Percentiles rank a stretch among this genome's conserved stretches.
Evolutionary conservation across 2,113 vertebrate genomes (phyloP).

Genomic region (Apodemus sylvaticus): DNA sequence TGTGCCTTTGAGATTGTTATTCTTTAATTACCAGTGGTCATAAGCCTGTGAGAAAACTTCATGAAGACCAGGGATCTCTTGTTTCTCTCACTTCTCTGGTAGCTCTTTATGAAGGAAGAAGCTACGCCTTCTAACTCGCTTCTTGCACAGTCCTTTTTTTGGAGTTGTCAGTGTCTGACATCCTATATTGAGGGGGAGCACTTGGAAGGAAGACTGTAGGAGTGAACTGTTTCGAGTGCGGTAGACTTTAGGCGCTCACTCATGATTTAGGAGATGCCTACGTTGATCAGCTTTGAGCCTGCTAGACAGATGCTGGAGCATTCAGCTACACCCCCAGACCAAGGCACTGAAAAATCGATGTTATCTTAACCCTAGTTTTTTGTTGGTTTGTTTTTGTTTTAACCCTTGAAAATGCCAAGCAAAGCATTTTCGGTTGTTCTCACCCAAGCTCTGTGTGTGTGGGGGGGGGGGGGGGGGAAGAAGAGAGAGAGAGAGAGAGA

Average conservation of each 20-base stretch:
- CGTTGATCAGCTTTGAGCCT: background rate
- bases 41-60: background rate
- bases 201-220: background rate
- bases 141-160: rapidly evolving
- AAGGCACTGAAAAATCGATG: background rate
- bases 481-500: background rate
- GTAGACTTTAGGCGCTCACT: background rate
- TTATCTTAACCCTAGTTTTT: background rate
- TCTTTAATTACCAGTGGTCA: background rate
- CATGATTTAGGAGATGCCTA: background rate
- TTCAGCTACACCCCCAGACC: background rate
- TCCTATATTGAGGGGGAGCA: rapidly evolving
- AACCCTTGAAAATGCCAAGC: background rate
- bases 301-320: background rate
- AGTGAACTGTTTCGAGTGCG: too few species aligned
- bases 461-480: background rate
- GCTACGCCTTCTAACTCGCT: background rate
- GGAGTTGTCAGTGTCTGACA: background rate
- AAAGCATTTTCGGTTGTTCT: background rate
- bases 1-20: background rate
- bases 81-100: background rate
- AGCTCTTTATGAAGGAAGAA: background rate
- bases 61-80: background rate
- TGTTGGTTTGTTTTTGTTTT: background rate
- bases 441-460: background rate